phyloP scores from a whole-genome alignment of 2,797 vertebrate species.

The Chaenodraco wilsoni region DNA sequence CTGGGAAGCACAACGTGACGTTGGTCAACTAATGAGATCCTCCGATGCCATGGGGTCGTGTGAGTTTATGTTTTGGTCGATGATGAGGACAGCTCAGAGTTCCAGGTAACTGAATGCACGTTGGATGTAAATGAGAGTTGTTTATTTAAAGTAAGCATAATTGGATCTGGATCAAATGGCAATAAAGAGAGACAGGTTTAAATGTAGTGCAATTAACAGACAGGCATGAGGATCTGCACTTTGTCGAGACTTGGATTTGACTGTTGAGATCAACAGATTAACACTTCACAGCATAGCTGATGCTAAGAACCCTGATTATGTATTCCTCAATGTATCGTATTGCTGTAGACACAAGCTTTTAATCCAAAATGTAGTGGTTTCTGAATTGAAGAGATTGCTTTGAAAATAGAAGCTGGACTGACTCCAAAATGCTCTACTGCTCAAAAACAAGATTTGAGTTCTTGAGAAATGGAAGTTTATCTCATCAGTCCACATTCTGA shows the following conservation, averaged over 20 bases:
- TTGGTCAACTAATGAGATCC: not conserved
- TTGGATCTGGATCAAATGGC: not conserved
- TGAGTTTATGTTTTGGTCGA: constrained; percentile 22
- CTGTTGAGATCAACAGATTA: constrained; percentile 12
- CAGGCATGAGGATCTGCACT: constrained; percentile 29
- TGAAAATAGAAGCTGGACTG: constrained; percentile 13
- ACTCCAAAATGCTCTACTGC: not conserved
- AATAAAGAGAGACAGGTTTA: constrained; percentile 16
- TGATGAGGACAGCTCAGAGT: not conserved
- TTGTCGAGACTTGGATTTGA: not conserved
- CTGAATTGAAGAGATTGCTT: not conserved
- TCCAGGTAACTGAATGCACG: not conserved
- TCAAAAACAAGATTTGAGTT: not conserved
- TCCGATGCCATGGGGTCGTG: constrained; percentile 8
- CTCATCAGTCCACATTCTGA: not conserved
- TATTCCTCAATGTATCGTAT: not conserved
- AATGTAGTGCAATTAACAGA: constrained; percentile 21
- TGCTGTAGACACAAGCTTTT: not conserved
- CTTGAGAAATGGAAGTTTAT: not conserved
- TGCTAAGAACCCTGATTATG: not conserved
- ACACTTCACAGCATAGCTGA: constrained; percentile 6
- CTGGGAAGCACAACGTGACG: not conserved
- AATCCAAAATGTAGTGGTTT: constrained; percentile 8
- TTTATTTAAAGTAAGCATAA: constrained; percentile 10
- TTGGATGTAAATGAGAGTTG: not conserved